Conservation (phyloP, 35 echinoderm and acorn worm species). For the Stichopus chloronotus region DNA sequence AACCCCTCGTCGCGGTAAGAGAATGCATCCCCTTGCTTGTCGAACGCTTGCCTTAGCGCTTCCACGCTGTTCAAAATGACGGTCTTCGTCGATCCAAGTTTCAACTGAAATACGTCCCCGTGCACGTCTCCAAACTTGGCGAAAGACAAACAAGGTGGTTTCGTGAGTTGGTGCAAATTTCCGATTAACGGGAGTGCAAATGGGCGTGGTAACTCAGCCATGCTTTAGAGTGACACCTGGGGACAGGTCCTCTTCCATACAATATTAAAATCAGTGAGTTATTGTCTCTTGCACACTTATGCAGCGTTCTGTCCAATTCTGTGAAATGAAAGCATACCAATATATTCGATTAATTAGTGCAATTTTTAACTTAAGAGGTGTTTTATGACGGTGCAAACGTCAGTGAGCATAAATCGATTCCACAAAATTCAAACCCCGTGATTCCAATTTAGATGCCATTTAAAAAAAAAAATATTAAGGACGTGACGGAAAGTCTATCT, state of each 20-base stretch:
- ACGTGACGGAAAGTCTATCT: too few species aligned
- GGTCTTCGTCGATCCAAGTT: not conserved
- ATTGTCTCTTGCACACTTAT: not conserved
- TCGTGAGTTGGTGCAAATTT: conserved; percentile 35
- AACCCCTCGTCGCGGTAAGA: not conserved
- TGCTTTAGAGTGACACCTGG: not conserved
- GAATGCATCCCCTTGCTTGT: conserved; percentile 35
- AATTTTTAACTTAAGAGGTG: too few species aligned
- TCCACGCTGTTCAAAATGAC: conserved; percentile 37
- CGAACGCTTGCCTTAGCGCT: conserved; percentile 26
- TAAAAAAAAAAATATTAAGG: too few species aligned
- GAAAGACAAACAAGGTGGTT: conserved; percentile 24
- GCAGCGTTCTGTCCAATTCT: too few species aligned
- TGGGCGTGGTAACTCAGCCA: conserved; percentile 35
- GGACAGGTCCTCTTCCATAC: not conserved
- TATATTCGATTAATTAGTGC: too few species aligned
- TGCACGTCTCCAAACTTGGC: not conserved
- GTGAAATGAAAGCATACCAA: too few species aligned
- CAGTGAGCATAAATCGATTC: too few species aligned
- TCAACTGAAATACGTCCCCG: conserved; percentile 14
- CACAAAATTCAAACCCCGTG: too few species aligned
- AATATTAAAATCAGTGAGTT: conserved; percentile 10
- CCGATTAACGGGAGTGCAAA: conserved; percentile 2
- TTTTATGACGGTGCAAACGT: too few species aligned
- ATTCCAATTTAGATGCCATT: too few species aligned